phyloP scores from a whole-genome alignment of 2,888 invertebrate species.

The Cerastoderma edule region DNA sequence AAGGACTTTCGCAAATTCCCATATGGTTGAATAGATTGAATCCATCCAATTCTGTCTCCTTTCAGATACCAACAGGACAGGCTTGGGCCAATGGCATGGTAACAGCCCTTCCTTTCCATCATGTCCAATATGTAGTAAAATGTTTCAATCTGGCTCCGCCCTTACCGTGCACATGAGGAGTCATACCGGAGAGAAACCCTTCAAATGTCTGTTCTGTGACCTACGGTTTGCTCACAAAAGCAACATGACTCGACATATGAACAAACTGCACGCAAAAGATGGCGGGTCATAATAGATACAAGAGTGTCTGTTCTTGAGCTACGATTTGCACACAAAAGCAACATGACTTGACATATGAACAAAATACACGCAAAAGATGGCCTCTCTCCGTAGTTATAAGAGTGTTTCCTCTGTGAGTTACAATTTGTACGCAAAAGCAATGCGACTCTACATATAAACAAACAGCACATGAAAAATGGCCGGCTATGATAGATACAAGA shows the following conservation, averaged over 20 bases:
- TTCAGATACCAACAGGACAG: slow-evolving; percentile 1
- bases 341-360: no score
- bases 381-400: no score
- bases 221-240: slow-evolving; percentile 31
- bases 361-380: no score
- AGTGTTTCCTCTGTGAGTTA: no score
- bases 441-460: no score
- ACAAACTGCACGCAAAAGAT: not conserved
- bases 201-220: slow-evolving; percentile 28
- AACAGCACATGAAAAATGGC: no score
- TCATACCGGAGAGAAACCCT: slow-evolving; percentile 41
- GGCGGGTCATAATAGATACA: no score
- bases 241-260: slow-evolving; percentile 25
- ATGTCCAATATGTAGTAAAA: not conserved
- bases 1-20: not conserved
- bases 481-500: no score
- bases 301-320: no score
- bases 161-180: slow-evolving; percentile 24
- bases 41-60: not conserved
- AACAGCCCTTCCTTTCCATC: not conserved
- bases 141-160: slow-evolving; percentile 14
- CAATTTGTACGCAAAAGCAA: no score
- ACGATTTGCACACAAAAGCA: no score
- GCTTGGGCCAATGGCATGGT: no score
- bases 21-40: not conserved